These are phyloP conservation scores for Lates calcarifer DNA, from an alignment of 2,113 vertebrate species.

Conservation along the genomic window DNA sequence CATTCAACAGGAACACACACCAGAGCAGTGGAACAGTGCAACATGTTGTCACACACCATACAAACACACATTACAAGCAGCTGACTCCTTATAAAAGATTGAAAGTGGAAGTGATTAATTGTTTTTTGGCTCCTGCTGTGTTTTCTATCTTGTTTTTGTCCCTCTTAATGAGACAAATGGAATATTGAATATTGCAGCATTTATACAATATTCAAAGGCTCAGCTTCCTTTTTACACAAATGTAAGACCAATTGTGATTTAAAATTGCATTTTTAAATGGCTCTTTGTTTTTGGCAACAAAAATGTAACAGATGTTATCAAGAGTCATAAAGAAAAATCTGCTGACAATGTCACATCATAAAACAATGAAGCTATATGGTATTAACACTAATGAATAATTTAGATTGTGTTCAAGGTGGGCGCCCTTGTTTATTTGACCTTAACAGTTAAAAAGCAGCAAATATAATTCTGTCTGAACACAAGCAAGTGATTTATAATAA, in stretches of 20 bases:
- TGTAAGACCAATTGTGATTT: not conserved
- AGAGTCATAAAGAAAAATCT: not conserved
- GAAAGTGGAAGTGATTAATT: not conserved
- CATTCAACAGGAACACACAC: not conserved
- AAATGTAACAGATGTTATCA: not conserved
- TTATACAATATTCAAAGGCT: constrained; percentile 13
- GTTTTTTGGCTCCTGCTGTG: constrained; percentile 2
- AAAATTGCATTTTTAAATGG: not conserved
- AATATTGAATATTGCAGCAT: not conserved
- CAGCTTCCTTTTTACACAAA: not conserved
- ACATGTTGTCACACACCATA: not conserved
- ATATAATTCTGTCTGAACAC: not conserved
- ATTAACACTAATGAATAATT: not conserved
- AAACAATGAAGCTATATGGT: not conserved
- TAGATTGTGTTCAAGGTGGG: not conserved
- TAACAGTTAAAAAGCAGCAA: not conserved
- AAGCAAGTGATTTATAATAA: not conserved
- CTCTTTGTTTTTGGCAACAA: not conserved
- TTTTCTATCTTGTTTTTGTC: not conserved
- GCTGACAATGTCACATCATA: not conserved
- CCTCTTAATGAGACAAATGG: constrained; percentile 2
- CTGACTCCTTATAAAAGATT: not conserved
- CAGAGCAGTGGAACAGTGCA: not conserved
- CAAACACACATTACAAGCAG: not conserved
- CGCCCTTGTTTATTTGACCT: not conserved